Conservation (phyloP, 2,113 vertebrate species). For the Dermatemys mawii region DNA sequence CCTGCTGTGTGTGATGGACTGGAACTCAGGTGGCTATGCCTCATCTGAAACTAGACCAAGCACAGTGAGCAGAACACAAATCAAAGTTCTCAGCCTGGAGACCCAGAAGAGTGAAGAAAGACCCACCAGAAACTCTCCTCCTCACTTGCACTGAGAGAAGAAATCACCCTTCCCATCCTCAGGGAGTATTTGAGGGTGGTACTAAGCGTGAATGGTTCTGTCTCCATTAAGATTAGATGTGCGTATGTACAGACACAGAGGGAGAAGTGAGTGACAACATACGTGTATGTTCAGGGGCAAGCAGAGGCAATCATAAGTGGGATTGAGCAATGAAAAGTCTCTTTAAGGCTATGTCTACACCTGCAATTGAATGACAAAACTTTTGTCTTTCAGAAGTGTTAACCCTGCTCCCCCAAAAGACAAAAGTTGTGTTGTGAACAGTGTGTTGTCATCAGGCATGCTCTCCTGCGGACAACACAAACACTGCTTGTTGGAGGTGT, state of each 20-base stretch:
- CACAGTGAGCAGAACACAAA: background rate
- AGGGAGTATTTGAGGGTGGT: accelerated
- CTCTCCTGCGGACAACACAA: no score
- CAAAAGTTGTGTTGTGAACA: no score
- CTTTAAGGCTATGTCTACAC: background rate
- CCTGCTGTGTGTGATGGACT: background rate
- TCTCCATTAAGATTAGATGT: background rate
- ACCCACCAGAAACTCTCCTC: background rate
- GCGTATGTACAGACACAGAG: background rate
- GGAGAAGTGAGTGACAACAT: background rate
- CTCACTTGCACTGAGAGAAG: background rate
- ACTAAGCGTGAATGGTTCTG: background rate
- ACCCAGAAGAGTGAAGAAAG: background rate
- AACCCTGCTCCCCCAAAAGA: no score
- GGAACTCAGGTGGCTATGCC: background rate
- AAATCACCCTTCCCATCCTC: background rate
- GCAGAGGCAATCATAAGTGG: background rate
- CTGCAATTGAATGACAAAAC: no score
- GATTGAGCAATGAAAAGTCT: background rate
- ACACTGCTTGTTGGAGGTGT: no score
- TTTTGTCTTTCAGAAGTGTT: no score
- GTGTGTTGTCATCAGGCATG: no score
- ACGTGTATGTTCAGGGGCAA: background rate
- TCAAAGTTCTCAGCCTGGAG: background rate
- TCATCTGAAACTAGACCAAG: background rate